Base-by-base conservation (phyloP, 64 coral and sea anemone genomes). In the Pocillopora verrucosa region DNA sequence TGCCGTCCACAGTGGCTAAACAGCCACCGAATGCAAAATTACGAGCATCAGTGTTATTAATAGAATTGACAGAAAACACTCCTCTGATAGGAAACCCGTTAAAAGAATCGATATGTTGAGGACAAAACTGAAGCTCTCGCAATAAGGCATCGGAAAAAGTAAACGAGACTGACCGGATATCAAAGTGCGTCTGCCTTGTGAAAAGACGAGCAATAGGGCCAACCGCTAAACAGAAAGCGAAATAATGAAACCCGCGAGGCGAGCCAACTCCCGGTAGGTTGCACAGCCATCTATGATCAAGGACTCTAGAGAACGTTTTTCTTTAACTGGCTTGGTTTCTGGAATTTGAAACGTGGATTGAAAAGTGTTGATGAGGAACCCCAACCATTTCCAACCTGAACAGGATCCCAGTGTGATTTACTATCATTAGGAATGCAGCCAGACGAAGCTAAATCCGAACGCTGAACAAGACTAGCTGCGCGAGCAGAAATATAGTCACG, bases 11-110 rank as follows among this genome's bases (percentile, higher is more conserved):
- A 56, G 84, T 45, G 11, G 86, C 78, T 59, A 67, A 70, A 70
- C 74, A 80, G 34, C 91, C 91, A 11, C 91, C 91, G 37, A 81
- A 92, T 25, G 76, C 84, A 65, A 84, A n/a, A 63, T 91, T 80
- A 16, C 79, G 64, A 56, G 89, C 80, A 34, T 86, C 89, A 5
- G 69, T 84, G 38, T 78, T 84, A n/a, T 76, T 45, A 89, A 73
- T 79, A 70, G 37, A 80, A 16, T 58, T 36, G 37, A 65, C 88
- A 58, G 36, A 61, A 60, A 82, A 90, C 13, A 72, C 24, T 22
- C 41, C 41, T 37, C 61, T 72, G 26, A 89, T 65, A 26, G 88
- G 25, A 78, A 72, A 80, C 15, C 64, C 62, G 11, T 80, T 69
- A 70, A 89, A 89, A 16, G 76, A 45, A 80, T 89, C 61, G 69